These are phyloP conservation scores for Lamprotornis superbus DNA, from an alignment of 2,113 vertebrate species.

Conservation along the genomic window DNA sequence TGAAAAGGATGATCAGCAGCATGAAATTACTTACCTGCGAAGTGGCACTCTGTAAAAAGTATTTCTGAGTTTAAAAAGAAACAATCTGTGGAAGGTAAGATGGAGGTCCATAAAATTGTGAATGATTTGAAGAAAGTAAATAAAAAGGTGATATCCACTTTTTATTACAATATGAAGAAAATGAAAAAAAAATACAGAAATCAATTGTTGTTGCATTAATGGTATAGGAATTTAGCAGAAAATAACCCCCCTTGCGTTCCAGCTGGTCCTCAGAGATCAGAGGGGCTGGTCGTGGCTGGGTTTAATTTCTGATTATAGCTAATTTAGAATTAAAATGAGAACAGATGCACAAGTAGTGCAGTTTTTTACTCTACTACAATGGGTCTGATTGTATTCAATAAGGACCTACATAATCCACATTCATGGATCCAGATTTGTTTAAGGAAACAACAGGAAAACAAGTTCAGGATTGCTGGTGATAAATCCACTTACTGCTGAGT, in stretches of 20 bases:
- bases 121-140: background rate
- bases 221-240: background rate
- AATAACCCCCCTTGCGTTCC: background rate
- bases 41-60: background rate
- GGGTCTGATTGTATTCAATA: background rate
- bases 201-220: background rate
- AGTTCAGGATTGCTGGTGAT: background rate
- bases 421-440: background rate
- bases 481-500: background rate
- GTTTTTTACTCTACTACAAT: background rate
- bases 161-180: background rate
- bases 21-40: background rate
- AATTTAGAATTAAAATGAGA: background rate
- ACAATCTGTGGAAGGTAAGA: accelerated
- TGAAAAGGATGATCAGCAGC: background rate
- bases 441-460: background rate
- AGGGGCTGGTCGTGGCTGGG: background rate
- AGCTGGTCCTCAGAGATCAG: accelerated
- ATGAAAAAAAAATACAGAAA: background rate
- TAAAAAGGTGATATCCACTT: background rate
- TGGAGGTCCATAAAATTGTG: background rate
- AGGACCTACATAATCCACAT: background rate
- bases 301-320: background rate
- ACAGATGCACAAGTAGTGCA: background rate
- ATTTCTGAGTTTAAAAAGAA: background rate